Conservation (phyloP, 2,113 vertebrate species). For the Emydura subglobosa region DNA sequence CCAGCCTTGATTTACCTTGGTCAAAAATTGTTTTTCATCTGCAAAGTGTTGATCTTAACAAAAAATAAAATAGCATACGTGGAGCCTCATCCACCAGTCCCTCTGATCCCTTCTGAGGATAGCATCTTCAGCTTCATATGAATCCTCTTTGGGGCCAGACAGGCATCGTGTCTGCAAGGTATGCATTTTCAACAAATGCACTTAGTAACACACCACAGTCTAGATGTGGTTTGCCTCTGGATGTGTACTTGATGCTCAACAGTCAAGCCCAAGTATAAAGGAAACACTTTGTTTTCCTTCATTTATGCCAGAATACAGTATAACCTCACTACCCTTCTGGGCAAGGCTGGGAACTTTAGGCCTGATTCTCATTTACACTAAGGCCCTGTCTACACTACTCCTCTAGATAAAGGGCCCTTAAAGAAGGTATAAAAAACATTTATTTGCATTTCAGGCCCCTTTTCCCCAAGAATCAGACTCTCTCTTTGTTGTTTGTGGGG, state of each 20-base stretch:
- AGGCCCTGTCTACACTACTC: not conserved
- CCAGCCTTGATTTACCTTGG: not conserved
- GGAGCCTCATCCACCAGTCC: not conserved
- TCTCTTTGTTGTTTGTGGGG: not conserved
- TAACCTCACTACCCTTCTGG: not conserved
- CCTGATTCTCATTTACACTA: not conserved
- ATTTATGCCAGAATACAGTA: not conserved
- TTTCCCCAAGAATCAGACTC: not conserved
- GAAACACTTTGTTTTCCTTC: not conserved
- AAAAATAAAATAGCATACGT: not conserved
- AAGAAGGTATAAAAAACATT: not conserved
- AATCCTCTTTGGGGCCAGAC: not conserved
- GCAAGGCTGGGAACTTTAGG: not conserved
- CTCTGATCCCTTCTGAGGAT: not conserved
- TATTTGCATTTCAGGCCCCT: not conserved
- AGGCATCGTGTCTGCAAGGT: not conserved
- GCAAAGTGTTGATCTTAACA: not conserved
- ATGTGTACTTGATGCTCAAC: not conserved
- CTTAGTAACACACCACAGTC: not conserved
- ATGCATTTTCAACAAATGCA: not conserved
- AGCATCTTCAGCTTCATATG: not conserved
- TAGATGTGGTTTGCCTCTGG: not conserved
- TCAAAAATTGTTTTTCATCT: not conserved
- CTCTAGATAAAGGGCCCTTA: not conserved
- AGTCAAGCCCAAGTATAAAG: not conserved